Conservation (phyloP, 2,797 vertebrate species). For the Sebastolobus alascanus region DNA sequence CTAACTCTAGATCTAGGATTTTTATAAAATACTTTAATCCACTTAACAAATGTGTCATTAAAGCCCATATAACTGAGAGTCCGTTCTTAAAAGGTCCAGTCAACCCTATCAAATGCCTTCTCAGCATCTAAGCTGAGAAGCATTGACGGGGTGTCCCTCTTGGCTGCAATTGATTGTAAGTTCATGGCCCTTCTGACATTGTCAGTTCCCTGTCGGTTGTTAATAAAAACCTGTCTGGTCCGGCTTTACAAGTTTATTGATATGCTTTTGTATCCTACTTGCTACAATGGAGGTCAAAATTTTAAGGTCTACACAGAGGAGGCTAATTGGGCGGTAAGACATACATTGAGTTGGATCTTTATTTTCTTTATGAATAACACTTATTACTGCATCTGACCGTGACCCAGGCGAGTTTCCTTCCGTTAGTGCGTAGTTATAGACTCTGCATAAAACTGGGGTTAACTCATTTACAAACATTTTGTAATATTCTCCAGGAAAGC, state of each 20-base stretch:
- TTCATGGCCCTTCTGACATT: conserved; percentile 29
- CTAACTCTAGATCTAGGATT: conserved; percentile 21
- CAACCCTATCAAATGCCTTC: conserved; percentile 24
- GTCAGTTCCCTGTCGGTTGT: conserved; percentile 3
- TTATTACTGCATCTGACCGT: conserved; percentile 10
- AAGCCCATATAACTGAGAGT: conserved; percentile 20
- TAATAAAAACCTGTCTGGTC: conserved; percentile 30
- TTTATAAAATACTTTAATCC: conserved; percentile 29
- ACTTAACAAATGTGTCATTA: conserved; percentile 11
- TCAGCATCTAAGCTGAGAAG: conserved; percentile 32
- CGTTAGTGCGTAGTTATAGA: neutral
- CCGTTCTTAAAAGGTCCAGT: conserved; percentile 13
- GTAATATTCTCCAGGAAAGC: conserved; percentile 30
- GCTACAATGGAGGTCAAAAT: conserved; percentile 17
- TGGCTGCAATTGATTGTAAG: neutral
- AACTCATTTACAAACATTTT: conserved; percentile 3
- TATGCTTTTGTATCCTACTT: conserved; percentile 23
- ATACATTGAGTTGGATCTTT: neutral
- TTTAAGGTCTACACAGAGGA: conserved; percentile 11
- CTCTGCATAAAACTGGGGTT: neutral
- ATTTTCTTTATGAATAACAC: conserved; percentile 10
- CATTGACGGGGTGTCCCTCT: conserved; percentile 9
- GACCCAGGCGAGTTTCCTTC: neutral
- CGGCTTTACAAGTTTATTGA: conserved; percentile 15
- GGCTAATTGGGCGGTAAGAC: neutral